Percentiles rank a stretch among this genome's conserved stretches.
Evolutionary conservation across 2,797 vertebrate species (phyloP).

Genomic region (Acanthis flammea): DNA sequence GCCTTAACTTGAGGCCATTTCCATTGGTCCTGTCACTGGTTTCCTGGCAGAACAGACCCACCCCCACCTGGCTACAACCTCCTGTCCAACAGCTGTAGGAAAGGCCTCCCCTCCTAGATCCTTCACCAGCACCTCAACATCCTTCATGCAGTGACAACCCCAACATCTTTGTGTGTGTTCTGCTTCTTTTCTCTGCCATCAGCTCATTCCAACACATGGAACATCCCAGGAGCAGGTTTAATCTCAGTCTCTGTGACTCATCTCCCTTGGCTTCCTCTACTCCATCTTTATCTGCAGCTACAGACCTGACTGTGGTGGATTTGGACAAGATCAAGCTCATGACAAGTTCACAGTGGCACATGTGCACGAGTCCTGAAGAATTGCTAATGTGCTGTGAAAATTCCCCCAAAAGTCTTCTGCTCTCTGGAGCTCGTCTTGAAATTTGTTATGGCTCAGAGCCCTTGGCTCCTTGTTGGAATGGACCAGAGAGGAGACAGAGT

Average conservation of each 20-base stretch:
- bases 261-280: accelerated
- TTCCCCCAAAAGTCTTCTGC: not conserved
- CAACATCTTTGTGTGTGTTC: accelerated
- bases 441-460: accelerated
- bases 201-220: accelerated
- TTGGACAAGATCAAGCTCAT: not conserved
- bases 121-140: not conserved
- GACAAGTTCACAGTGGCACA: not conserved
- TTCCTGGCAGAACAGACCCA: not conserved
- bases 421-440: not conserved
- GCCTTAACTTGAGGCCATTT: not conserved
- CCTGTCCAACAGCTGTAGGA: not conserved
- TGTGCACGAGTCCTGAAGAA: not conserved
- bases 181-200: not conserved
- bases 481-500: not conserved
- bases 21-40: not conserved
- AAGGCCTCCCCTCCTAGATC: not conserved
- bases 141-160: not conserved
- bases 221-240: not conserved
- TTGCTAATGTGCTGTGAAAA: not conserved
- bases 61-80: not conserved
- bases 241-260: not conserved
- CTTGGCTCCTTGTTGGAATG: not conserved
- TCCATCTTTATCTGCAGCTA: not conserved
- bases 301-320: not conserved